Evolutionary conservation across 1,140 invertebrate species (phyloP), one percentile per base, ranked within the genome.

Genomic region (Drosophila eugracilis): DNA sequence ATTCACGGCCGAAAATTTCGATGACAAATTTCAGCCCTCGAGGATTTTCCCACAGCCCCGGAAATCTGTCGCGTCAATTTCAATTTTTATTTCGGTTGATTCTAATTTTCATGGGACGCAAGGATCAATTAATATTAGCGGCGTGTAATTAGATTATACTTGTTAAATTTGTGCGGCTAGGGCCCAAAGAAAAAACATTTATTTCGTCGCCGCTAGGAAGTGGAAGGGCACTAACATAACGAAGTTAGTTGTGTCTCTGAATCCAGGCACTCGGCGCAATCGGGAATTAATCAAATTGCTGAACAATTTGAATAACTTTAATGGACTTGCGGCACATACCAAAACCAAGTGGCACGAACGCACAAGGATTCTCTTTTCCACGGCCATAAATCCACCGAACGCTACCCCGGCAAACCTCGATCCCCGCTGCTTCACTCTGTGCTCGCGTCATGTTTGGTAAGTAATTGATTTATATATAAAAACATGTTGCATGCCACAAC

Each of bases 381-480:
- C 17, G 59, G 39, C 57, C 17, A 76, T 69, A 80, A 86, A 84
- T 78, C 65, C 34, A 63, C 58, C 32, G 49, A 53, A 36, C 53
- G 32, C 30, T 42, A 65, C 42, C 24, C 19, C n/a, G 12, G 9
- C 15, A 4, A 48, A 32, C 12, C 41, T 34, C 28, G 7, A 9
- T 34, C 28, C 44, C 44, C 19, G 28, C 17, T 39, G 15, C 32
- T 24, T 4, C 21, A n/a, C 21, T 42, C 10, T 14, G 49, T 44
- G 52, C 37, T 42, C 49, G 66, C 63, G 67, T 70, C 76, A 63
- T 86, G 77, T 86, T 78, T 86, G 83, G 69, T 73, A 88, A 75
- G 83, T 86, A 86, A 86, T 86, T 86, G 83, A 86, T 88, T 86
- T 88, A 88, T 83, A 78, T 86, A 75, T 86, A 81, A 86, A 85